These are phyloP conservation scores for Cavia porcellus DNA, from an alignment of 2,113 vertebrate species.

Conservation along the genomic window DNA sequence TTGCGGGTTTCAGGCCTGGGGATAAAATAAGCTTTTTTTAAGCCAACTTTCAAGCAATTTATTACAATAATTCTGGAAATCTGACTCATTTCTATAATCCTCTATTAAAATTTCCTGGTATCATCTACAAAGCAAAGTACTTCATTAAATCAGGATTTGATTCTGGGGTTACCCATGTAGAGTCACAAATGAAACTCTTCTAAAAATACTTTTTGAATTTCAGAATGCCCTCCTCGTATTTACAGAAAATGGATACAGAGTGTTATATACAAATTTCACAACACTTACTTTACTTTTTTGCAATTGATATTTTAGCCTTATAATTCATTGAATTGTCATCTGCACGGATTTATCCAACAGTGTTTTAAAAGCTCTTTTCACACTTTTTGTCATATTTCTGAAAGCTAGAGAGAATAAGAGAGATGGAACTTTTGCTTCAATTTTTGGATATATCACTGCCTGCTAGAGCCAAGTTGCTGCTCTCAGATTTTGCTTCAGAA, in stretches of 20 bases:
- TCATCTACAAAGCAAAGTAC: not conserved
- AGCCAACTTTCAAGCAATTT: not conserved
- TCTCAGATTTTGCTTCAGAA: conserved; percentile 72
- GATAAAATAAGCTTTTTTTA: not conserved
- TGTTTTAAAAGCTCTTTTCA: conserved; percentile 34
- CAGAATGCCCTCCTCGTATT: not conserved
- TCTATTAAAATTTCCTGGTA: not conserved
- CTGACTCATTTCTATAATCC: accelerated
- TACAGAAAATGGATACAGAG: not conserved
- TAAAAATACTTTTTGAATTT: not conserved
- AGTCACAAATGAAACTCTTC: not conserved
- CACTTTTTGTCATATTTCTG: not conserved
- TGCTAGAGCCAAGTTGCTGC: conserved; percentile 41
- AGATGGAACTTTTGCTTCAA: not conserved
- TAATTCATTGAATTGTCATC: not conserved
- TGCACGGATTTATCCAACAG: not conserved
- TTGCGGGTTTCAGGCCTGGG: not conserved
- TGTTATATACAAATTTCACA: too few species aligned
- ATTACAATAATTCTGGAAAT: not conserved
- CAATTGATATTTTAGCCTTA: not conserved
- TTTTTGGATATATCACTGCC: conserved; percentile 33
- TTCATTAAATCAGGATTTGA: not conserved
- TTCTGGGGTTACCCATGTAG: not conserved
- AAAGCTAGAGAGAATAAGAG: conserved; percentile 32
- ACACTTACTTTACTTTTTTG: not conserved